Conservation (phyloP, 2,113 vertebrate species). For the Melozone crissalis region DNA sequence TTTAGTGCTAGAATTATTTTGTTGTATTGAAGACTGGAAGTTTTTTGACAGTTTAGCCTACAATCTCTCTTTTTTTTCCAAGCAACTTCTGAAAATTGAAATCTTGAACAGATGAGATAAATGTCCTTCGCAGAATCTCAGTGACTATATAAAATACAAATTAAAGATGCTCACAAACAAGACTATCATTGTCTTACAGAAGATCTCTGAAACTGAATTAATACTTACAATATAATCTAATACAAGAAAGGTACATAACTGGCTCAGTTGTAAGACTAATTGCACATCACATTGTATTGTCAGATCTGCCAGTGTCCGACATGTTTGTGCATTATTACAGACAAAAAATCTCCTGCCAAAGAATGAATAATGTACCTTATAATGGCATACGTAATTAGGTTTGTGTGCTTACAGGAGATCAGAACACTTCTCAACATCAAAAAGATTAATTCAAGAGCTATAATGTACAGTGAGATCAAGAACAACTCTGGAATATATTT, state of each 20-base stretch:
- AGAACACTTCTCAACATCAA: not conserved
- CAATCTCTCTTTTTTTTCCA: not conserved
- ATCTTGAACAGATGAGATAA: not conserved
- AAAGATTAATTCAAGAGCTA: not conserved
- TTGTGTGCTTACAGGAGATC: not conserved
- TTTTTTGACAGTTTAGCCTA: not conserved
- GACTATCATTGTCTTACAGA: not conserved
- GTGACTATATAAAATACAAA: not conserved
- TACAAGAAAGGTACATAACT: not conserved
- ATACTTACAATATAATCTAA: not conserved
- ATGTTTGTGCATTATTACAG: not conserved
- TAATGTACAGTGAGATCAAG: not conserved
- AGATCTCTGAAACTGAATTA: not conserved
- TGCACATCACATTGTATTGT: not conserved
- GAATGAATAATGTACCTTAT: not conserved
- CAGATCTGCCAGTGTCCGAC: not conserved
- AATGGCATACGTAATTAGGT: not conserved
- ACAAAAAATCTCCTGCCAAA: not conserved
- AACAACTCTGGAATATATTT: not conserved
- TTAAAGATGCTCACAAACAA: not conserved
- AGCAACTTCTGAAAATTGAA: not conserved
- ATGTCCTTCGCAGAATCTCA: not conserved
- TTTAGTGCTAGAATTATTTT: not conserved
- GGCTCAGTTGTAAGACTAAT: not conserved
- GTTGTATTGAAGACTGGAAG: not conserved